Base-by-base conservation (phyloP, 2,797 vertebrate genomes). In the Chrysocyon brachyurus region DNA sequence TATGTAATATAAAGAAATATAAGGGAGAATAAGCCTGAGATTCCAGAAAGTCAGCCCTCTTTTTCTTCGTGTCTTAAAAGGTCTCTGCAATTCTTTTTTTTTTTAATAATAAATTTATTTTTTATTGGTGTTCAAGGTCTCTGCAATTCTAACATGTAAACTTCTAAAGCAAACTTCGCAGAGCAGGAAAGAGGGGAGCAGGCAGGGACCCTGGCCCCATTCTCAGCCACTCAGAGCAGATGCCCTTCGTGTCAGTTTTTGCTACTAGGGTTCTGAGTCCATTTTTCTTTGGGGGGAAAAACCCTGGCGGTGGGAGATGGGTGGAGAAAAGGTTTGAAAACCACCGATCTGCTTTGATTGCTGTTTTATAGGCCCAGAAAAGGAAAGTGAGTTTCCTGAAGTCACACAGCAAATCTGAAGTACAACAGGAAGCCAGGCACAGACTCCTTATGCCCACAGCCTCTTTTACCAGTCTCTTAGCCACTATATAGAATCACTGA, bases 21-120 rank as follows among this genome's bases (percentile, higher is more conserved):
- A 81, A 81, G 28, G 1, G 31, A 90, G 84, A 96, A 87, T 77
- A 87, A 95, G 85, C 68, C 28, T 26, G 63, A 92, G 17, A 70
- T 56, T 94, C 46, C 56, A 92, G 46, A 84, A 86, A 88, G 49
- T 82, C 16, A 79, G 21, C 24, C 14, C 22, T 61, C 1, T 77
- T 83, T 94, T 88, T 22, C 57, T 59, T 33, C 2, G 79, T 26
- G 28, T 15, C 87, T 79, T 24, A 78, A 83, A 94, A 87, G 22
- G 6, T 78, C 64, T 85, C 57, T 66, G 33, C 68, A 95, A 94
- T 91, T 87, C 10, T 75, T 40, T 40, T 40, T 40, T 40, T 40
- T 40, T 40, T 40, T 6, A 40, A 40, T 40, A 40, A 40, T 6
- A 40, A 40, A 40, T 40, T 40, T 40, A 40, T 40, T 40, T 40